Evolutionary conservation across 2,888 invertebrate genomes (phyloP), one percentile per base, ranked within the genome.

Genomic region (Acanthosepion esculentum): DNA sequence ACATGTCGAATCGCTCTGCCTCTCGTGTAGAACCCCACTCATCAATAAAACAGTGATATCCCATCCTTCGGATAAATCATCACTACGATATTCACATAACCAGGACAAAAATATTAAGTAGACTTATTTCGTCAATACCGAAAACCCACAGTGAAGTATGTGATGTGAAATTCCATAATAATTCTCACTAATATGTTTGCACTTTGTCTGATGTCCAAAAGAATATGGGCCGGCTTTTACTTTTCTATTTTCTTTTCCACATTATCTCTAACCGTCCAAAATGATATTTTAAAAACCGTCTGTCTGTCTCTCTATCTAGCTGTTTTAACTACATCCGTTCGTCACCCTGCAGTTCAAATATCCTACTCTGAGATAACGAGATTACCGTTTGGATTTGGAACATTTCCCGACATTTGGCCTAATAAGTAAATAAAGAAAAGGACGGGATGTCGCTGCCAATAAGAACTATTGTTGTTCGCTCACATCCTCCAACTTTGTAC

Each of bases 381-480:
- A 12, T 78, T 78, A 78, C 78, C n/a, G 78, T 78, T 78, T 78
- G n/a, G n/a, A 78, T 78, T 78, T 78, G 78, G 78, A 78, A 78
- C 78, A 78, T n/a, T 78, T n/a, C 78, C 78, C 78, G n/a, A 78
- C 33, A 78, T 78, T 78, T 78, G n/a, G 78, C 15, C 78, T 78
- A 78, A 78, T 78, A 78, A 78, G 78, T 78, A n/a, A 78, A 78
- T 78, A 78, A n/a, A 78, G 78, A 78, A 78, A 78, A 78, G 78
- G 78, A 78, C 8, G 33, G 23, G 23, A 59, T 59, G 59, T 59
- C 20, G 59, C 20, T 59, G 59, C 59, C 78, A 78, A 78, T 8
- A 78, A 15, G n/a, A n/a, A 1, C 1, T 78, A 78, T 78, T n/a
- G 78, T n/a, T 33, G n/a, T 78, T n/a, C 78, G 12, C 2, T 78